Evolutionary conservation across 1,140 invertebrate species (phyloP).

Genomic region (Glomeris maerens): DNA sequence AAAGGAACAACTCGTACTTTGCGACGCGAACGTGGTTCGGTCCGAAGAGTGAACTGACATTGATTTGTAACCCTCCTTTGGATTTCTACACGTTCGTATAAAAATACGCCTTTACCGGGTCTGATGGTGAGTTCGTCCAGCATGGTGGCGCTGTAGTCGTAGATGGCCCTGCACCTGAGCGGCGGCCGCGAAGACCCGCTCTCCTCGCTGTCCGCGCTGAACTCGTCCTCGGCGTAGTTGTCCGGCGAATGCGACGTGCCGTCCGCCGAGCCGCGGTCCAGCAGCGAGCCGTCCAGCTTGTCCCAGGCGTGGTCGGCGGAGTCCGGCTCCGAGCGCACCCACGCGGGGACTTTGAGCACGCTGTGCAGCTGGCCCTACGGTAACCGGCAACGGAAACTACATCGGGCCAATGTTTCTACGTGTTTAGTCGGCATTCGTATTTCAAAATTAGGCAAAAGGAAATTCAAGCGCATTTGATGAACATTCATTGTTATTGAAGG

Average conservation of each 20-base stretch:
- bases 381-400: too few species aligned
- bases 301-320: slow-evolving; percentile 25
- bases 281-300: slow-evolving; percentile 33
- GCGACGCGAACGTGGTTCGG: neutral
- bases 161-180: slow-evolving; percentile 64
- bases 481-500: too few species aligned
- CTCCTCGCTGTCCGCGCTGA: slow-evolving; percentile 42
- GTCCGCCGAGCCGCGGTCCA: slow-evolving; percentile 62
- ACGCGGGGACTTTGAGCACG: slow-evolving; percentile 67
- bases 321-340: slow-evolving; percentile 48
- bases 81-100: too few species aligned
- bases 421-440: too few species aligned
- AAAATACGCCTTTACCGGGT: too few species aligned
- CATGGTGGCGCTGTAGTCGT: slow-evolving; percentile 72
- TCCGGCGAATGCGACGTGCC: slow-evolving; percentile 67
- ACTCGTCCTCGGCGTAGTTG: slow-evolving; percentile 39
- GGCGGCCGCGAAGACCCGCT: slow-evolving; percentile 33
- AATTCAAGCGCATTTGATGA: too few species aligned
- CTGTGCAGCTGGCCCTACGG: slow-evolving; percentile 58
- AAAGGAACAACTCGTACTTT: slow-evolving; percentile 16
- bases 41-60: neutral
- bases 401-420: too few species aligned
- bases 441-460: too few species aligned
- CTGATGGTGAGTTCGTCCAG: slow-evolving; percentile 72
- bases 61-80: neutral